Evolutionary conservation across 1,140 invertebrate genomes (phyloP).

Genomic region (Euglossa dilemma): DNA sequence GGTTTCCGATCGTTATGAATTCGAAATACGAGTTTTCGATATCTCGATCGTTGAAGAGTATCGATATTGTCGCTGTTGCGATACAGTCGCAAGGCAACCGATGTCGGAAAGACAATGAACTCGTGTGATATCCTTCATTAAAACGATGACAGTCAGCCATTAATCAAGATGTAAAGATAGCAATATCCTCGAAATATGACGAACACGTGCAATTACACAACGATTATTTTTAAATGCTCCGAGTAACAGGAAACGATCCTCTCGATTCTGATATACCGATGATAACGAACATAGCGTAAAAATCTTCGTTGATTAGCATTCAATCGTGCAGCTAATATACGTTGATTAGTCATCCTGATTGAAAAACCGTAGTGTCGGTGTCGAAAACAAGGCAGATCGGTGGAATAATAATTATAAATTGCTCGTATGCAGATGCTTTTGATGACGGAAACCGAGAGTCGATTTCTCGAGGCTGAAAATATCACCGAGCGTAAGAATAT

Average conservation of each 20-base stretch:
- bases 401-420: neutral
- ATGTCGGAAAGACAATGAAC: neutral
- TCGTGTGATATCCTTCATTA: neutral
- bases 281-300: neutral
- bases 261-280: neutral
- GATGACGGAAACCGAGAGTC: neutral
- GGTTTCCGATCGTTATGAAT: too few relatives aligned
- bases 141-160: neutral
- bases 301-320: neutral
- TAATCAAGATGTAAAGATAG: slow-evolving; percentile 12
- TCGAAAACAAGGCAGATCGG: neutral
- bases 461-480: slow-evolving; percentile 2
- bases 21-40: too few relatives aligned
- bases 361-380: neutral
- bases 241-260: neutral
- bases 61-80: too few relatives aligned
- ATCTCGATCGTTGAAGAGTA: too few relatives aligned
- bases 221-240: too few relatives aligned
- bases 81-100: neutral
- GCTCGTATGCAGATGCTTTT: neutral
- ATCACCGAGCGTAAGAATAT: slow-evolving; percentile 22
- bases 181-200: neutral
- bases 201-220: neutral
- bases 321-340: neutral
- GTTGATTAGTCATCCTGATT: neutral